Evolutionary conservation across 2,797 vertebrate species (phyloP), one percentile per base, ranked within the genome.

Genomic region (Chaunax sp.): DNA sequence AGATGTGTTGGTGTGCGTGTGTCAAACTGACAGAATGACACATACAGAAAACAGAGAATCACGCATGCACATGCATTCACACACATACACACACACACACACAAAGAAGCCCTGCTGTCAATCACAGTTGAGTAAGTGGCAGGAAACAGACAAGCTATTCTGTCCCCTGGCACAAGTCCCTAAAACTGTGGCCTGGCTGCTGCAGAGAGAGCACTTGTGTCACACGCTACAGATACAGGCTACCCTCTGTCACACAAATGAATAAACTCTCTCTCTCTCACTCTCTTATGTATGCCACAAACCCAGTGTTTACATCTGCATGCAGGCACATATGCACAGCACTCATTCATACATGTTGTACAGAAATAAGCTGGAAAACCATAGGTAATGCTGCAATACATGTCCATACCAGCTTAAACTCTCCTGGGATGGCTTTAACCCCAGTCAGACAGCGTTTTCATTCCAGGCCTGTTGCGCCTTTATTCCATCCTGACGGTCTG

Each of bases 161-260:
- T 89, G 72, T 86, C 65, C 64, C 64, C 65, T 85, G 89, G 86
- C 89, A 50, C 58, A 18, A 25, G 64, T 74, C 84, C 82, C 70
- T 69, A 54, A 71, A 71, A 75, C 81, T 63, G 79, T 75, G 78
- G 80, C 75, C 78, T 57, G 69, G 80, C 77, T 70, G 40, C 77
- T 61, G 85, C 65, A 87, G 89, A 82, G 88, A 84, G 86, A 90
- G 89, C 87, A 64, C 87, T 74, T 85, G 78, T 84, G 87, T 88
- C 89, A 91, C 90, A 92, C 85, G 86, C 89, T 80, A 86, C 75
- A 72, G 78, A 87, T 69, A 90, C 91, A 91, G 82, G 69, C 80
- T 28, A 5, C 52, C 64, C 87, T 87, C 86, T 90, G 85, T 90
- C 85, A 88, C 70, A 78, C 89, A 75, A 78, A 84, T 69, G 77